phyloP scores from a whole-genome alignment of 2,888 invertebrate genomes.

The Eupithecia subfuscata region DNA sequence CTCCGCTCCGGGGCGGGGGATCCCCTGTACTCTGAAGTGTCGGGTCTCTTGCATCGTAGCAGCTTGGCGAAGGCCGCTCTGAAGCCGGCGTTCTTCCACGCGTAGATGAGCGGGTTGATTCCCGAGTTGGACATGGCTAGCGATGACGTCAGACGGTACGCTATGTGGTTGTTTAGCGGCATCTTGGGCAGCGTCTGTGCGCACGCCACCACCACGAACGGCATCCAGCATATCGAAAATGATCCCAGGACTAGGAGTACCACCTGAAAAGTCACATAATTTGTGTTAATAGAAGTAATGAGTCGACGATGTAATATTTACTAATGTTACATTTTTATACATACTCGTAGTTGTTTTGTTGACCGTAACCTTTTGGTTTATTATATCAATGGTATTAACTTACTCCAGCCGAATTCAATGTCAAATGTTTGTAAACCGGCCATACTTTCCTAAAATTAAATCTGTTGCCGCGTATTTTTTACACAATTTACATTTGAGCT shows the following conservation, averaged over 20 bases:
- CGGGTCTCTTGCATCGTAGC: constrained; percentile 86
- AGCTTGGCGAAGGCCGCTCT: constrained; percentile 88
- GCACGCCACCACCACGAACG: constrained; percentile 88
- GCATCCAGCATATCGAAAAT: constrained; percentile 92
- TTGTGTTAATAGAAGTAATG: not conserved
- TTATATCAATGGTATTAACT: not conserved
- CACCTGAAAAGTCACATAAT: constrained; percentile 81
- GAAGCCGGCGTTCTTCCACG: constrained; percentile 93
- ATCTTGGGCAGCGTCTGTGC: constrained; percentile 83
- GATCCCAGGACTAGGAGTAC: constrained; percentile 91
- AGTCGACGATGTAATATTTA: not conserved
- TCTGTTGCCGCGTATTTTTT: not conserved
- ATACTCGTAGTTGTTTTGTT: not conserved
- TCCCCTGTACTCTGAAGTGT: constrained; percentile 81
- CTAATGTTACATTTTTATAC: not conserved
- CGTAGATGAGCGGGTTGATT: constrained; percentile 92
- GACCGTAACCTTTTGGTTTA: not conserved
- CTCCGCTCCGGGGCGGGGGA: constrained; percentile 84
- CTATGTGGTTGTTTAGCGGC: constrained; percentile 79
- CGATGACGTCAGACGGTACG: constrained; percentile 87
- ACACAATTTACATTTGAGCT: not conserved
- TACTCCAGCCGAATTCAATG: not conserved
- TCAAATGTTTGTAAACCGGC: not conserved
- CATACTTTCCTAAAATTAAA: not conserved
- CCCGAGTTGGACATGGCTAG: constrained; percentile 92